Evolutionary conservation across 2,113 vertebrate genomes (phyloP).

Genomic region (Hirundichthys speculiger): DNA sequence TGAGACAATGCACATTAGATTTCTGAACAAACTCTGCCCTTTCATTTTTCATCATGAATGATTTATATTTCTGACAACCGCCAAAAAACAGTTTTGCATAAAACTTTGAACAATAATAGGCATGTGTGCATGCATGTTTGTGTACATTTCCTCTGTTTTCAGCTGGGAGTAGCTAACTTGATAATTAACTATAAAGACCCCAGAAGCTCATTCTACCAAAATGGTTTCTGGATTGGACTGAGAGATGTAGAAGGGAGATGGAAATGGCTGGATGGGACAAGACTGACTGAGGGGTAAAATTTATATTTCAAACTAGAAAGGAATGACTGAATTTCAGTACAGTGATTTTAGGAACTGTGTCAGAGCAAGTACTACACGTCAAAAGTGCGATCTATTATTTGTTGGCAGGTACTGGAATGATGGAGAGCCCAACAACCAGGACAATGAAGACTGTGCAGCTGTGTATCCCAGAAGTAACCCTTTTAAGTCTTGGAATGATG

Average conservation of each 20-base stretch:
- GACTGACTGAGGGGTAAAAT: conserved; percentile 53
- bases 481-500: conserved; percentile 76
- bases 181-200: conserved; percentile 35
- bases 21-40: neutral
- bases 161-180: conserved; percentile 56
- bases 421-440: conserved; percentile 70
- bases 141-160: conserved; percentile 14
- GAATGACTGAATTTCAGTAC: neutral
- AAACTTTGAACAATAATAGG: neutral
- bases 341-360: neutral
- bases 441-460: conserved; percentile 73
- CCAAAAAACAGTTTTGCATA: neutral
- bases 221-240: conserved; percentile 77
- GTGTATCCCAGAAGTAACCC: conserved; percentile 56
- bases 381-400: neutral
- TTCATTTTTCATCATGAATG: neutral
- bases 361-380: neutral
- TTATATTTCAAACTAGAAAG: neutral
- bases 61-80: neutral
- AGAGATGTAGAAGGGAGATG: conserved; percentile 67
- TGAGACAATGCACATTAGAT: neutral
- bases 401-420: conserved; percentile 73
- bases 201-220: rapidly evolving
- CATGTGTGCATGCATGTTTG: neutral
- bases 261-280: conserved; percentile 72